These are phyloP conservation scores for Chaetodon auriga DNA, from an alignment of 2,113 vertebrate genomes.

Conservation along the genomic window DNA sequence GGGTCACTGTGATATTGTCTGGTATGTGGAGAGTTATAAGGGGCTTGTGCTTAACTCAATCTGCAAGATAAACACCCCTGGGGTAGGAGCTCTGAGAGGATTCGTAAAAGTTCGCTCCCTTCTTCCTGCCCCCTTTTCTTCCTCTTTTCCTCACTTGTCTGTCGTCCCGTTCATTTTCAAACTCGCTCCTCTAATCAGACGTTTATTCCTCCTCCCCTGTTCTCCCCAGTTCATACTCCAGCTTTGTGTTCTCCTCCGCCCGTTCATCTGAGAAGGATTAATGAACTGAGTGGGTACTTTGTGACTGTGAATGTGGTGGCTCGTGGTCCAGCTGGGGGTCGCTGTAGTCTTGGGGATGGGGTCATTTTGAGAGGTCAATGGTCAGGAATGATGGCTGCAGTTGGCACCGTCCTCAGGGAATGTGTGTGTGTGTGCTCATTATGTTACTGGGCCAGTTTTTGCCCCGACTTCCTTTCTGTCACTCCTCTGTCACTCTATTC, in stretches of 20 bases:
- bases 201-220: neutral
- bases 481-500: constrained; percentile 40
- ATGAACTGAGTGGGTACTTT: constrained; percentile 45
- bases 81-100: constrained; percentile 62
- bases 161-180: constrained; percentile 7
- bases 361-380: constrained; percentile 68
- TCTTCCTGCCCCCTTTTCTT: constrained; percentile 44
- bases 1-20: constrained; percentile 83
- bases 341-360: constrained; percentile 54
- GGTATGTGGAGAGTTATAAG: constrained; percentile 81
- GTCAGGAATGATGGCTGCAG: constrained; percentile 62
- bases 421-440: constrained; percentile 50
- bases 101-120: constrained; percentile 56
- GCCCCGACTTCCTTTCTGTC: constrained; percentile 43
- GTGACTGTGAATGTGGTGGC: constrained; percentile 48
- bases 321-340: constrained; percentile 69
- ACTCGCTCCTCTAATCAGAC: neutral
- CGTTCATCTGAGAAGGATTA: constrained; percentile 51
- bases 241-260: constrained; percentile 26
- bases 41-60: constrained; percentile 77
- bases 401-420: constrained; percentile 75
- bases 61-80: constrained; percentile 78
- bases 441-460: constrained; percentile 31
- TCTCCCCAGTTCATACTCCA: neutral
- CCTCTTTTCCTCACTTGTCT: constrained; percentile 22